These are phyloP conservation scores for Mustelus asterias DNA, from an alignment of 2,113 vertebrate genomes.

Conservation along the genomic window DNA sequence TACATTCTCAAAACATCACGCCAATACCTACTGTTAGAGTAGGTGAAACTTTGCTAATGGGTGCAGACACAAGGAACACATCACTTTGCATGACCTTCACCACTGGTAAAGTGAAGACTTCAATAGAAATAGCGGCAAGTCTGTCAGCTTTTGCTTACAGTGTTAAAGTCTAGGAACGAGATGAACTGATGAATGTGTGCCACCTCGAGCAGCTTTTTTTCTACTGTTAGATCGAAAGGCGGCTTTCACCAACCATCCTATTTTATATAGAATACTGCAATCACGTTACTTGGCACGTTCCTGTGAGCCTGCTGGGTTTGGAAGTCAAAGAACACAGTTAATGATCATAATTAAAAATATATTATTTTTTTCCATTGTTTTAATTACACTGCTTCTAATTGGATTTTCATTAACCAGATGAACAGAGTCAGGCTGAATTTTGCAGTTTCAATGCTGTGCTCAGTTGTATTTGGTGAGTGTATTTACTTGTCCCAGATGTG, in stretches of 20 bases:
- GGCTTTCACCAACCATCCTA: not conserved
- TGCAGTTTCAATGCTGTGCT: not conserved
- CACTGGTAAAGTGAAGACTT: not conserved
- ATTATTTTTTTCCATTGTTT: not conserved
- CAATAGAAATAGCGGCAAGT: not conserved
- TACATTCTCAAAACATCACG: not conserved
- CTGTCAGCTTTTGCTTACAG: constrained; percentile 10
- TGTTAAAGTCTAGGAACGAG: not conserved
- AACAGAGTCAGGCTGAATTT: not conserved
- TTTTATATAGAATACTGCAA: not conserved
- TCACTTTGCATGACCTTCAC: not conserved
- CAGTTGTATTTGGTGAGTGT: not conserved
- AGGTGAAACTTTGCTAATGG: not conserved
- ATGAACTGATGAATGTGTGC: not conserved
- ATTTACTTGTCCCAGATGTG: not conserved
- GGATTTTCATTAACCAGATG: not conserved
- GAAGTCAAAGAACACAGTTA: not conserved
- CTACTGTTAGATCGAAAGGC: not conserved
- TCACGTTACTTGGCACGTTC: not conserved
- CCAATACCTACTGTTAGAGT: not conserved
- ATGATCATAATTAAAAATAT: not conserved
- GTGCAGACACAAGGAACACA: not conserved
- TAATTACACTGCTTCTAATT: not conserved
- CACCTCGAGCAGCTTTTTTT: not conserved
- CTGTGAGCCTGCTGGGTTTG: not conserved